These are phyloP conservation scores for Lindbergichthys nudifrons DNA, from an alignment of 2,797 vertebrate genomes.

Conservation along the genomic window DNA sequence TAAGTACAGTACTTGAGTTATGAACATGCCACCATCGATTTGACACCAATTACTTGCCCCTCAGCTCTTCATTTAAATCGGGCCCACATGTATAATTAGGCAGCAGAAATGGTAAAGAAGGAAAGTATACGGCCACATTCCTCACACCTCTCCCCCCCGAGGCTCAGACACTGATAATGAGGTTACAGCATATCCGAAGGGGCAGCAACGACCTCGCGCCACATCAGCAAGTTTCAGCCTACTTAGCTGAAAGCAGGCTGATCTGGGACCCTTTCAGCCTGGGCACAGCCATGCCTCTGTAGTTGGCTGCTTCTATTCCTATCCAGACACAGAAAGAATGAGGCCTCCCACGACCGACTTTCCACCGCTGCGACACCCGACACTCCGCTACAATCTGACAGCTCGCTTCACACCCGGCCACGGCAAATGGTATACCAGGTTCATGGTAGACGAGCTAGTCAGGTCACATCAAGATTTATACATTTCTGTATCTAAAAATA, in stretches of 20 bases:
- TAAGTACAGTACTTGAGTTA: no score
- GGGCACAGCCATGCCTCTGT: conserved; percentile 25
- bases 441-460: conserved; percentile 22
- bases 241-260: conserved; percentile 60
- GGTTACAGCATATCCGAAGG: conserved; percentile 62
- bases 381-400: conserved; percentile 72
- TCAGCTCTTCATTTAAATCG: neutral
- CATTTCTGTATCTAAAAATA: conserved; percentile 15
- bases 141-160: conserved; percentile 47
- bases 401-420: conserved; percentile 61
- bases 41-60: neutral
- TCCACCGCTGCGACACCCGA: conserved; percentile 69
- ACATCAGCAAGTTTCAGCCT: conserved; percentile 63
- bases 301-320: conserved; percentile 70
- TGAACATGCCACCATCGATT: no score
- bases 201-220: conserved; percentile 43
- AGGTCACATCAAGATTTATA: conserved; percentile 29
- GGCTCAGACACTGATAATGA: conserved; percentile 70
- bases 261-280: conserved; percentile 51
- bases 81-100: neutral
- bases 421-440: conserved; percentile 37
- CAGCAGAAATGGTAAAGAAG: conserved; percentile 30
- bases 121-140: conserved; percentile 35
- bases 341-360: conserved; percentile 58
- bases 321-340: conserved; percentile 64